Evolutionary conservation across 2,113 vertebrate species (phyloP).

Genomic region (Cebus imitator): DNA sequence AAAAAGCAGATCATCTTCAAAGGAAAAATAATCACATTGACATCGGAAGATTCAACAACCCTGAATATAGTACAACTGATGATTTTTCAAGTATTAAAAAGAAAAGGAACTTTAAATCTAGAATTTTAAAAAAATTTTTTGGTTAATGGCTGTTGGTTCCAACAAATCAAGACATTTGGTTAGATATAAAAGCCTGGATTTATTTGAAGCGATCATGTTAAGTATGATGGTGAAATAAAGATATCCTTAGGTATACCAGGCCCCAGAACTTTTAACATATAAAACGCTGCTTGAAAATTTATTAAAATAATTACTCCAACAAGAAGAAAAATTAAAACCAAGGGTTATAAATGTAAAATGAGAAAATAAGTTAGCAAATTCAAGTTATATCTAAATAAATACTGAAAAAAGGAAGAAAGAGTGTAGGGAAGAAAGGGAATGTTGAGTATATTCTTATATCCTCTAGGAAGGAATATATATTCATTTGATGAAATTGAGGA

Average conservation of each 20-base stretch:
- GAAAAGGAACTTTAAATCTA: neutral
- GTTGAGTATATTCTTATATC: neutral
- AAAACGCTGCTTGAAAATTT: neutral
- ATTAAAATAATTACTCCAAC: neutral
- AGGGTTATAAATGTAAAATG: neutral
- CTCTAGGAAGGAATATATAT: no score
- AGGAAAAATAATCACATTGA: neutral
- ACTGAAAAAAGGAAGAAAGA: neutral
- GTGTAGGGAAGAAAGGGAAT: neutral
- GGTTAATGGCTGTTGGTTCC: no score
- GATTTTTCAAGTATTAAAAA: neutral
- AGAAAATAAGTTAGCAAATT: slow-evolving; percentile 15
- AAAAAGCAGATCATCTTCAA: neutral
- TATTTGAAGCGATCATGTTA: neutral
- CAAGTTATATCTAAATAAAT: neutral
- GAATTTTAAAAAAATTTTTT: neutral
- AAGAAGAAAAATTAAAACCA: neutral
- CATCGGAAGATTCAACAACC: neutral
- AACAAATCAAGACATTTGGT: no score
- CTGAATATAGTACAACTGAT: neutral
- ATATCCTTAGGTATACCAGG: neutral
- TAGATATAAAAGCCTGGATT: no score
- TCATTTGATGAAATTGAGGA: no score
- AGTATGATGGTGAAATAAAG: neutral
- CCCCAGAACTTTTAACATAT: neutral